Evolutionary conservation across 2,797 vertebrate genomes (phyloP), one percentile per base, ranked within the genome.

Genomic region (Thaleichthys pacificus): DNA sequence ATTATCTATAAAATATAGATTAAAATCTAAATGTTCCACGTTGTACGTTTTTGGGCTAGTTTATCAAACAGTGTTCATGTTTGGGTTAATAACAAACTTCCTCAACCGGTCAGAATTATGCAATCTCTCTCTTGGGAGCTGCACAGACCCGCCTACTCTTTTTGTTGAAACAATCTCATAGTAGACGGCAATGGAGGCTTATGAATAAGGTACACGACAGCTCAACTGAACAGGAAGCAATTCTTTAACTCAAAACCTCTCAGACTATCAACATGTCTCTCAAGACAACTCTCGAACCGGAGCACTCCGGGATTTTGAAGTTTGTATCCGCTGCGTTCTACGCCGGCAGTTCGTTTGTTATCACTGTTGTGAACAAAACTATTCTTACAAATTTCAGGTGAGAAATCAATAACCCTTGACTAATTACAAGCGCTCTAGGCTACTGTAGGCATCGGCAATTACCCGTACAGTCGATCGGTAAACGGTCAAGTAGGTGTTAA

Each of bases 341-440:
- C 76, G 96, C 95, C 15, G 67, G 71, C 12, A 93, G 93, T 74
- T 97, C 96, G 35, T 94, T 97, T 73, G 77, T 96, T 0, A 92
- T 95, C 8, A 95, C 96, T 68, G 84, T 97, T 80, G 90, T 97
- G 65, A 98, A 97, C 88, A 97, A 98, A 88, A 84, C 91, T 0
- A 92, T 97, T 78, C 86, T 97, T 78, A 97, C 95, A n/a, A 84
- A 91, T 61, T 95, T 93, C 91, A 91, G 95, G 96, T 98, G 85
- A 91, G 95, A 38, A 9, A 57, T 51, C 12, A 0, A 3, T 12
- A 47, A 47, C 42, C 32, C 7, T 35, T 35, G 32, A 35, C 32
- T 6, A 35, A 35, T 35, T 35, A 35, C 32, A 35, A 1, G 32
- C 32, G 32, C 32, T 35, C 32, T 35, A 64, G 11, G 17, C 47